phyloP scores from a whole-genome alignment of 1,140 invertebrate genomes.

The Dermatophagoides farinae region DNA sequence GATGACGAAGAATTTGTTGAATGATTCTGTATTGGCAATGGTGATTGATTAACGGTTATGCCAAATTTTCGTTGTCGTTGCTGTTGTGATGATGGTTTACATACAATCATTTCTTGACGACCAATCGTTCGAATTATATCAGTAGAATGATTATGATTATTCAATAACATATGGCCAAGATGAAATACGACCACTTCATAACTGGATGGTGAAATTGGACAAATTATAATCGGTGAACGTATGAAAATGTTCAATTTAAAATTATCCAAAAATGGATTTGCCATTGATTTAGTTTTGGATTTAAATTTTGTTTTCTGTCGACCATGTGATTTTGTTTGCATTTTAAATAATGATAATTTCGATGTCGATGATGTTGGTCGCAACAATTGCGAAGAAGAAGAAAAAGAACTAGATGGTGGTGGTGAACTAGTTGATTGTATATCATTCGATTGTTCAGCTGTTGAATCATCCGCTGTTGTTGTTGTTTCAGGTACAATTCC shows the following conservation, averaged over 20 bases:
- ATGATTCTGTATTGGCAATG: background rate
- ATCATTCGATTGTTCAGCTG: background rate
- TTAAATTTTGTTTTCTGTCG: background rate
- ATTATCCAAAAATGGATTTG: slow-evolving; percentile 7
- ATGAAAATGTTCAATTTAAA: slow-evolving; percentile 42
- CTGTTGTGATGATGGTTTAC: background rate
- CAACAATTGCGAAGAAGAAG: background rate
- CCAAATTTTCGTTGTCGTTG: no score
- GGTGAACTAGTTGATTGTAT: background rate
- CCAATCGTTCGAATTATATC: background rate
- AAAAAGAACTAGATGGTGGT: background rate
- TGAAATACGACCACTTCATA: slow-evolving; percentile 71
- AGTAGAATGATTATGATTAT: slow-evolving; percentile 8
- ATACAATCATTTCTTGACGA: no score
- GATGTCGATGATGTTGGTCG: no score
- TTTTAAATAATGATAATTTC: no score
- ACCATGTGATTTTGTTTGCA: no score
- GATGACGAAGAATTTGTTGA: slow-evolving; percentile 13
- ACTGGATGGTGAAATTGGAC: slow-evolving; percentile 55
- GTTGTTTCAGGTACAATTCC: slow-evolving; percentile 42
- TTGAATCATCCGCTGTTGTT: background rate
- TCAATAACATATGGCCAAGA: slow-evolving; percentile 51
- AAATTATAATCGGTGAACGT: slow-evolving; percentile 68
- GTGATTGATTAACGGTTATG: background rate
- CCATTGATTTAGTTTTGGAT: no score